Percentiles rank a stretch among this genome's conserved stretches.
phyloP scores from a whole-genome alignment of 2,888 invertebrate species.

The Poecilus cupreus region DNA sequence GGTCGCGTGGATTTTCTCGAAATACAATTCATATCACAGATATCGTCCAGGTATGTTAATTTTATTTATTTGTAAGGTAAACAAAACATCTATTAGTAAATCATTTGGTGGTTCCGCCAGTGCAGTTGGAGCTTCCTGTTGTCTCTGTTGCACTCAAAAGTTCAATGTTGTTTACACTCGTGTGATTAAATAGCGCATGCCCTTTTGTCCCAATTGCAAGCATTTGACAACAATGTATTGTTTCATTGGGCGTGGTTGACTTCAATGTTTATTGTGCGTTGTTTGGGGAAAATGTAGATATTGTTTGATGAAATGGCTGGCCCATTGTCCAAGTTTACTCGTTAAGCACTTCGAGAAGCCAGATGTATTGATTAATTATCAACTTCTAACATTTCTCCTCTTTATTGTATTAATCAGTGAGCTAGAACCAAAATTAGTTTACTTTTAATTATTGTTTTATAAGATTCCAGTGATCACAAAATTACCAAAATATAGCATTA shows the following conservation, averaged over 20 bases:
- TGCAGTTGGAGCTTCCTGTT: background rate
- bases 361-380: slow-evolving; percentile 4
- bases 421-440: too few relatives aligned
- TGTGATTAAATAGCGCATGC: slow-evolving; percentile 51
- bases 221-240: slow-evolving; percentile 50
- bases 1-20: too few relatives aligned
- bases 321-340: background rate
- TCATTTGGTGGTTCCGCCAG: background rate
- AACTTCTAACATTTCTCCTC: too few relatives aligned
- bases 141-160: slow-evolving; percentile 33
- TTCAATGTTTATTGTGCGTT: slow-evolving; percentile 1
- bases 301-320: slow-evolving; percentile 18
- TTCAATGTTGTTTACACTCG: slow-evolving; percentile 47
- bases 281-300: slow-evolving; percentile 20
- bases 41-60: too few relatives aligned
- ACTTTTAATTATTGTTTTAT: too few relatives aligned
- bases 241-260: slow-evolving; percentile 43
- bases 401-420: background rate
- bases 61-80: too few relatives aligned
- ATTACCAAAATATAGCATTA: too few relatives aligned
- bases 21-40: too few relatives aligned
- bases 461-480: too few relatives aligned
- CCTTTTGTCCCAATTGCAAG: slow-evolving; percentile 52
- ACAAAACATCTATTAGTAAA: too few relatives aligned
- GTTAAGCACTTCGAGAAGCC: background rate